Evolutionary conservation across 2,113 vertebrate species (phyloP), one percentile per base, ranked within the genome.

Genomic region (Hoplias malabaricus): DNA sequence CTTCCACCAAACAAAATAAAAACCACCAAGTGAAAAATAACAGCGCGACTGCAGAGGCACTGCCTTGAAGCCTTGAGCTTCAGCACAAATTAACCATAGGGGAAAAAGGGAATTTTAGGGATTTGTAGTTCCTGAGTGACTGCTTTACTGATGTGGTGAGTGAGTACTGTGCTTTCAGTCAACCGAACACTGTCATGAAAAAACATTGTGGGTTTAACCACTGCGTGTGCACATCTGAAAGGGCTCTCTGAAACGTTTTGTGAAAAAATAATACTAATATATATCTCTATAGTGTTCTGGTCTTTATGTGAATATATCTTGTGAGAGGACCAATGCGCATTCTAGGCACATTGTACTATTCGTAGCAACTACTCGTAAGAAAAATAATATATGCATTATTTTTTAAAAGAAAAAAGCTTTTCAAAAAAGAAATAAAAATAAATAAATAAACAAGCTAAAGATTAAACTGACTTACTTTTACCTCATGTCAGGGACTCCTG

Each of bases 401-500:
- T 93, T 93, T 89, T 88, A 91, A 57, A 78, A 69, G 50, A 69
- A 56, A 79, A 90, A 90, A 75, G 87, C 84, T 91, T 92, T 87
- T 79, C 80, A 78, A 87, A 85, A 89, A 85, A n/a, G n/a, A n/a
- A n/a, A n/a, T n/a, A n/a, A n/a, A n/a, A n/a, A n/a, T n/a, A n/a
- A n/a, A n/a, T n/a, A n/a, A n/a, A n/a, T n/a, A n/a, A n/a, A 91
- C 88, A 84, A 89, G 89, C 90, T 90, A 89, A 91, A 91, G 89
- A 91, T 88, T 72, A 90, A 90, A 90, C 88, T 38, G 87, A 92
- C 88, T 90, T 91, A 90, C 90, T 91, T 92, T 94, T 93, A 94
- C 93, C 92, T 94, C 92, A 93, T 84, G 89, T 92, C 92, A 93
- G 93, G 92, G 89, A 92, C 89, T 92, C 90, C 92, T 94, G 90